Percentiles rank a stretch among this genome's conserved stretches.
These are phyloP conservation scores for Drosophila sturtevanti DNA, from an alignment of 1,140 invertebrate genomes.

Conservation along the genomic window DNA sequence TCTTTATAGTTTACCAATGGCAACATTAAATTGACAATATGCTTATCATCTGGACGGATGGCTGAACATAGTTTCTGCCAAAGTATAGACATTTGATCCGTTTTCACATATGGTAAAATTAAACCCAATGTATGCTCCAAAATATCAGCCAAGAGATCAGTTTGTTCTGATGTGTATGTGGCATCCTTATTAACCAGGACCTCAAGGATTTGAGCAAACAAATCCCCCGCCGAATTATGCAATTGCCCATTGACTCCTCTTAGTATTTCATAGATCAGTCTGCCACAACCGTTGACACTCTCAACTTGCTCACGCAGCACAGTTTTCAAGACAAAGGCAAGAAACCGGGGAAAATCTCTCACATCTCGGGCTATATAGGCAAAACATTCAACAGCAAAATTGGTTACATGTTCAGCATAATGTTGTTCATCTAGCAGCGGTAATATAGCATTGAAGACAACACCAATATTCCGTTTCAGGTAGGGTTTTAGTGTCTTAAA, in stretches of 20 bases:
- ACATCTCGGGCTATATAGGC: conserved; percentile 95
- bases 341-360: conserved; percentile 89
- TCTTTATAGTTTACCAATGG: conserved; percentile 86
- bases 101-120: conserved; percentile 84
- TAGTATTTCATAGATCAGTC: conserved; percentile 93
- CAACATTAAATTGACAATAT: conserved; percentile 83
- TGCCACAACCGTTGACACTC: conserved; percentile 89
- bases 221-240: conserved; percentile 89
- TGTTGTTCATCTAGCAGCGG: conserved; percentile 88
- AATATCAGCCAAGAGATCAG: conserved; percentile 86
- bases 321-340: conserved; percentile 88
- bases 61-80: conserved; percentile 83
- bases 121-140: conserved; percentile 85
- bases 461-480: conserved; percentile 90
- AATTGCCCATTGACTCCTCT: conserved; percentile 91
- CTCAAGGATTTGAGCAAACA: conserved; percentile 86
- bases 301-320: conserved; percentile 87
- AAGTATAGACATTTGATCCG: conserved; percentile 85
- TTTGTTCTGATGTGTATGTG: conserved; percentile 84
- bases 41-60: conserved; percentile 1
- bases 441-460: conserved; percentile 89
- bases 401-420: conserved; percentile 91
- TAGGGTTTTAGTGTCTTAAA: conserved; percentile 94
- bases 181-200: conserved; percentile 83
- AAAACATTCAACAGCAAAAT: conserved; percentile 97